Percentiles rank a stretch among this genome's conserved stretches.
phyloP scores from a whole-genome alignment of 2,113 vertebrate species.

The Brachyhypopomus occidentalis region DNA sequence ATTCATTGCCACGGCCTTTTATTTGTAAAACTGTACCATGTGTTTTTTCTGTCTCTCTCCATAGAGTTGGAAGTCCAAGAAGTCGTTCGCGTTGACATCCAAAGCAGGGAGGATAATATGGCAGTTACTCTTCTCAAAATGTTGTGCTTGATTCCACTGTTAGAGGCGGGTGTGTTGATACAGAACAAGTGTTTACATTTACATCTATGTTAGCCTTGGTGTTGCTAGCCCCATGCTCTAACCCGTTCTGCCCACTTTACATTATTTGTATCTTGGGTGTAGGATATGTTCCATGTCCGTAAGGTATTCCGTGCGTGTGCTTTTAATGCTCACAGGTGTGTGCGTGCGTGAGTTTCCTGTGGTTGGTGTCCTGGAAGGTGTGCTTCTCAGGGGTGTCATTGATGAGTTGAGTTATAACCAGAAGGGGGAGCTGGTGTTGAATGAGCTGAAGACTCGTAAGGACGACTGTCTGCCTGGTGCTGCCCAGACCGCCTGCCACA shows the following conservation, averaged over 20 bases:
- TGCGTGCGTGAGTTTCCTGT: slow-evolving; percentile 75
- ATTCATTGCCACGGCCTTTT: background rate
- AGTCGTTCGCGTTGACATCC: slow-evolving; percentile 59
- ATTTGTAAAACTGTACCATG: too few relatives aligned
- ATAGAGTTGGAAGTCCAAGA: slow-evolving; percentile 74
- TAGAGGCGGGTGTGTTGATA: slow-evolving; percentile 65
- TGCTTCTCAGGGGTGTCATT: slow-evolving; percentile 70
- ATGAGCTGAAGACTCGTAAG: slow-evolving; percentile 66
- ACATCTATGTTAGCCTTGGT: too few relatives aligned
- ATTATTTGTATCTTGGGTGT: background rate
- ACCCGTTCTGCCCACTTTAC: too few relatives aligned
- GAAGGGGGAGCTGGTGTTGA: slow-evolving; percentile 68
- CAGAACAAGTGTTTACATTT: background rate
- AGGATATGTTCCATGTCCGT: too few relatives aligned
- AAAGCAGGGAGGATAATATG: slow-evolving; percentile 69
- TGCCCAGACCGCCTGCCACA: slow-evolving; percentile 65
- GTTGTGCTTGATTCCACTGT: slow-evolving; percentile 64
- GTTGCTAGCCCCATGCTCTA: too few relatives aligned
- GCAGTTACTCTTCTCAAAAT: slow-evolving; percentile 73
- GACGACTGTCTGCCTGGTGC: slow-evolving; percentile 51
- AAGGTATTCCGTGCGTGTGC: too few relatives aligned
- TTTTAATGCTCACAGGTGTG: slow-evolving; percentile 55
- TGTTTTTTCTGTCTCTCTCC: background rate
- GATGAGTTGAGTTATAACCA: slow-evolving; percentile 73
- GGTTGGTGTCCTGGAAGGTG: slow-evolving; percentile 73